Base-by-base conservation (phyloP, 2,888 invertebrate species). In the Lasioglossum lativentre region DNA sequence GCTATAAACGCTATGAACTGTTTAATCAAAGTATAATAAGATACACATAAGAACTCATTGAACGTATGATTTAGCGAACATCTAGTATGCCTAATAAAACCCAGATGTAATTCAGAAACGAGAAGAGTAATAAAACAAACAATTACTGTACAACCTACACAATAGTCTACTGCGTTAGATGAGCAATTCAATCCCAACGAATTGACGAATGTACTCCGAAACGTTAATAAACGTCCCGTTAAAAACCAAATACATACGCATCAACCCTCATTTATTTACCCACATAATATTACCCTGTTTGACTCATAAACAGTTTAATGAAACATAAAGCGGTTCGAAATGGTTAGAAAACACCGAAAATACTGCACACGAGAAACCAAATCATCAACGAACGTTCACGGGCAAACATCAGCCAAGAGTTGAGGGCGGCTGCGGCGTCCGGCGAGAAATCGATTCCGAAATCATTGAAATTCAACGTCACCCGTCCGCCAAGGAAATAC, bases 401-500 rank as follows among this genome's bases (percentile, higher is more conserved):
- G 1, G 30, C 63, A 63, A 63, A 63, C 63, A 63, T 30, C 30
- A 63, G 2, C 30, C 30, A 34, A 34, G 56, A 63, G 19, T 30
- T 19, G 16, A 63, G 34, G 4, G 30, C 3, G 30, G 63, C 34
- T 30, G 34, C 63, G 34, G 63, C 30, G 63, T 16, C 8, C 30
- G 63, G 56, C 63, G 63, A 63, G 63, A 63, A 63, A 63, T 74
- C 73, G 76, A 83, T 77, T 70, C 27, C 47, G 4, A 75, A 47
- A 34, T 70, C 47, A 81, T 82, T 75, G 72, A 82, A 82, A 78
- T 72, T 71, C 75, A 78, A 78, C 68, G 75, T n/a, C 71, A 52
- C n/a, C 40, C 38, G 23, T 27, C 66, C 82, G 40, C 82, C 71
- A 82, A 85, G 71, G 71, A 85, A 82, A 82, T 78, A 78, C 63